Evolutionary conservation across 2,888 invertebrate genomes (phyloP).

Genomic region (Opisthograptis luteolata): DNA sequence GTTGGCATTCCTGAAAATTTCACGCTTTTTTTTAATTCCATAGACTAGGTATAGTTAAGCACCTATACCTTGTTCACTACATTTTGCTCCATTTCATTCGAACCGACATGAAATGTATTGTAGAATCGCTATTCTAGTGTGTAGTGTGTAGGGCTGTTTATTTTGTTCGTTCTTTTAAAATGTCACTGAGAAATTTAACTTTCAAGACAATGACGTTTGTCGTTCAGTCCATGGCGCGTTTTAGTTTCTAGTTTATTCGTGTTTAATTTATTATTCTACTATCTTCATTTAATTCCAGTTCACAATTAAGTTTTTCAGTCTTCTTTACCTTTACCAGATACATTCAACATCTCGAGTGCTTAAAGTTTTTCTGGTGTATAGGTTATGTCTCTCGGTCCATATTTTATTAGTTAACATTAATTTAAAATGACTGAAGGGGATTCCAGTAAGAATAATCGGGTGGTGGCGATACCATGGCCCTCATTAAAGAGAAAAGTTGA

Average conservation of each 20-base stretch:
- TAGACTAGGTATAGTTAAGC: no score
- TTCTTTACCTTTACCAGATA: not conserved
- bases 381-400: conserved; percentile 75
- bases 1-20: conserved; percentile 1
- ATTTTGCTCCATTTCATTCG: no score
- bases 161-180: conserved; percentile 26
- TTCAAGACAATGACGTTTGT: conserved; percentile 32
- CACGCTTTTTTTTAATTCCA: no score
- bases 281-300: conserved; percentile 20
- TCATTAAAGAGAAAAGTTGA: conserved; percentile 73
- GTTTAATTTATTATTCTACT: conserved; percentile 23
- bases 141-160: no score
- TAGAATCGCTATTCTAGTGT: no score
- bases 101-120: no score
- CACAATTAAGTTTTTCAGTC: not conserved
- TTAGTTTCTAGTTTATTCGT: conserved; percentile 41
- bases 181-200: no score
- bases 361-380: conserved; percentile 50
- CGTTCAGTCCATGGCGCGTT: conserved; percentile 55
- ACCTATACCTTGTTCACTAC: no score
- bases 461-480: conserved; percentile 65
- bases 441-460: conserved; percentile 54
- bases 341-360: conserved; percentile 41
- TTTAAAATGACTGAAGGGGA: conserved; percentile 74
- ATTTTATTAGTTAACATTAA: conserved; percentile 56